A percentile compares a stretch with the other conserved stretches of the same genome.
Conservation (phyloP, 2,797 vertebrate species). For the Crocodylus rhombifer region DNA sequence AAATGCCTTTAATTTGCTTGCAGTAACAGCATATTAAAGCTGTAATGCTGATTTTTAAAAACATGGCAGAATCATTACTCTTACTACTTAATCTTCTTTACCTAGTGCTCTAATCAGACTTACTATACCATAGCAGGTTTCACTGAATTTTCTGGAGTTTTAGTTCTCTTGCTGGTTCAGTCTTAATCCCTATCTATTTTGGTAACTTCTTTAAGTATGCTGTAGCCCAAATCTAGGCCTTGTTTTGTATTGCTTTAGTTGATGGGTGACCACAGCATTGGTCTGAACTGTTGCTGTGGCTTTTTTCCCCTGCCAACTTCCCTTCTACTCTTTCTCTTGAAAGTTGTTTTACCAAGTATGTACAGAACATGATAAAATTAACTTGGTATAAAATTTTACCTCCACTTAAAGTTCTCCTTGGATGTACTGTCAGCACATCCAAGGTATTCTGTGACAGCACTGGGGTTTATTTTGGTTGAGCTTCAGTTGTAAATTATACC, state of each 20-base stretch:
- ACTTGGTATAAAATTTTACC: background rate
- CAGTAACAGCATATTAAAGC: background rate
- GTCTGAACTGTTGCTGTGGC: background rate
- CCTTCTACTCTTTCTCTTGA: background rate
- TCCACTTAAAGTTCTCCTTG: background rate
- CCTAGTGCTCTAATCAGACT: background rate
- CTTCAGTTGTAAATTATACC: background rate
- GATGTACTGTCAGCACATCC: background rate
- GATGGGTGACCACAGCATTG: background rate
- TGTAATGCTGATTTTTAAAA: background rate
- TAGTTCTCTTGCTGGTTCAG: no score
- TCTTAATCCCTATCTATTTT: background rate
- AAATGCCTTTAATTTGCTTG: constrained; percentile 6
- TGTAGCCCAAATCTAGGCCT: background rate
- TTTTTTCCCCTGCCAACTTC: background rate
- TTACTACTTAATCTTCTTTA: background rate
- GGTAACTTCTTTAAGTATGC: background rate
- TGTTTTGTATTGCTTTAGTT: background rate
- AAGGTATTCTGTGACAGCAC: background rate
- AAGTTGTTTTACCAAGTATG: background rate
- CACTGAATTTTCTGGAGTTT: no score
- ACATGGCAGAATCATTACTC: background rate
- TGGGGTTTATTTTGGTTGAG: background rate
- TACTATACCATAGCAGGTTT: no score
- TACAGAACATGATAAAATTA: background rate